Evolutionary conservation across 2,113 vertebrate species (phyloP).

Genomic region (Caranx melampygus): DNA sequence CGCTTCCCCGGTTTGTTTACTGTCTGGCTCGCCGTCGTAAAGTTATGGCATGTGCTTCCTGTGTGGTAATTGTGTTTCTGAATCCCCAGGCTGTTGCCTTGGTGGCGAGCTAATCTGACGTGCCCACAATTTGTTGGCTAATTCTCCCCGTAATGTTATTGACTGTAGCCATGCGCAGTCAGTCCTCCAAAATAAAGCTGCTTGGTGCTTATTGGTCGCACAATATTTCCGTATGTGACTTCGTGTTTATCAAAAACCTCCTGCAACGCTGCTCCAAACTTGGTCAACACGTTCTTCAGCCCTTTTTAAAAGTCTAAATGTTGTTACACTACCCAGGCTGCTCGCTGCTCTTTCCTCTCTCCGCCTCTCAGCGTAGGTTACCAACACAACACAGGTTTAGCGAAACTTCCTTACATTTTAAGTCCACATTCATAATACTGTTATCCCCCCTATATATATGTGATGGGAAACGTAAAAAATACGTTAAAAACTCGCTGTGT

Average conservation of each 20-base stretch:
- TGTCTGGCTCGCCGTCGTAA: conserved; percentile 32
- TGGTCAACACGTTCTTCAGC: background rate
- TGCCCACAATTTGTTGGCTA: conserved; percentile 62
- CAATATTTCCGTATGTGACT: conserved; percentile 57
- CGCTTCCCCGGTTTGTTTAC: conserved; percentile 60
- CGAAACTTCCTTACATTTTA: background rate
- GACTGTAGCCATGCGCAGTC: conserved; percentile 83
- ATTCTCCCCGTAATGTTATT: conserved; percentile 69
- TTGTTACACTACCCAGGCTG: background rate
- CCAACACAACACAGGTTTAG: background rate
- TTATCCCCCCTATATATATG: background rate
- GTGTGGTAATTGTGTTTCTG: conserved; percentile 16
- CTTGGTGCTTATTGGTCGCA: conserved; percentile 71
- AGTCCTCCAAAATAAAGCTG: conserved; percentile 69
- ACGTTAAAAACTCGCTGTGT: background rate
- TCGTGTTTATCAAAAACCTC: conserved; percentile 31
- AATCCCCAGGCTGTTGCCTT: conserved; percentile 1
- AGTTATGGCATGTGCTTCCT: conserved; percentile 49
- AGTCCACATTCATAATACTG: background rate
- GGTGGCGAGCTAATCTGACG: conserved; percentile 49
- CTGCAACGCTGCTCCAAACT: background rate
- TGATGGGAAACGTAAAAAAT: background rate
- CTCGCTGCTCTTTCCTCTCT: background rate
- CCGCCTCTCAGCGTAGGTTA: background rate
- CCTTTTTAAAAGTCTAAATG: background rate